Conservation (phyloP, 2,888 invertebrate genomes). For the Sthenelais limicola region DNA sequence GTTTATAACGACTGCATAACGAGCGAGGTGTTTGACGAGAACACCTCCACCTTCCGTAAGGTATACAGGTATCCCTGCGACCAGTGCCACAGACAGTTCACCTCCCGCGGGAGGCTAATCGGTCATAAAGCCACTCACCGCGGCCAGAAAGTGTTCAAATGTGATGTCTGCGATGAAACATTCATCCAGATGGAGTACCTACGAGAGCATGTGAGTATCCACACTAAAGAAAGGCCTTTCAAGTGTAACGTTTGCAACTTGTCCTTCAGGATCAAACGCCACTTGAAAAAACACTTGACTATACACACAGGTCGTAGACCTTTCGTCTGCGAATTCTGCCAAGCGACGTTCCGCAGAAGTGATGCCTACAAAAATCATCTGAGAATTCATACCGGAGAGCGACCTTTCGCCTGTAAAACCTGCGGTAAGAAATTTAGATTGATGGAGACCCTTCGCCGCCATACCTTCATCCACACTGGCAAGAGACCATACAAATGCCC, state of each 20-base stretch:
- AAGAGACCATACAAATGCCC: background rate
- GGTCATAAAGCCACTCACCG: conserved; percentile 20
- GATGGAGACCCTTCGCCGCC: background rate
- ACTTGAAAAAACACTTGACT: conserved; percentile 19
- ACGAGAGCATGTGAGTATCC: conserved; percentile 34
- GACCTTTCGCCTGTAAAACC: background rate
- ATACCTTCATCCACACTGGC: background rate
- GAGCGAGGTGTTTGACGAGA: conserved; percentile 3
- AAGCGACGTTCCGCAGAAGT: background rate
- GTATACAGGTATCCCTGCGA: conserved; percentile 1
- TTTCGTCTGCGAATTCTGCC: background rate
- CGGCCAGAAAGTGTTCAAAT: conserved; percentile 13
- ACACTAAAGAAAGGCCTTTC: background rate
- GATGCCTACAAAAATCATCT: conserved; percentile 3
- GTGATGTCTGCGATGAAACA: conserved; percentile 1
- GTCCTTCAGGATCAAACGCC: background rate
- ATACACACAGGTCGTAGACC: background rate
- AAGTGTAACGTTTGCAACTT: background rate
- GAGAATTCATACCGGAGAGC: conserved; percentile 17
- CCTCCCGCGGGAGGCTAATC: background rate
- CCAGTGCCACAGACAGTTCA: conserved; percentile 12
- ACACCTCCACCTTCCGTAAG: background rate
- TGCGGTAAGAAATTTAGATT: background rate
- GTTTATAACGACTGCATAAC: too few species aligned
- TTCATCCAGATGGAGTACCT: conserved; percentile 37